These are phyloP conservation scores for Metalampra italica DNA, from an alignment of 2,888 invertebrate genomes.

Conservation along the genomic window DNA sequence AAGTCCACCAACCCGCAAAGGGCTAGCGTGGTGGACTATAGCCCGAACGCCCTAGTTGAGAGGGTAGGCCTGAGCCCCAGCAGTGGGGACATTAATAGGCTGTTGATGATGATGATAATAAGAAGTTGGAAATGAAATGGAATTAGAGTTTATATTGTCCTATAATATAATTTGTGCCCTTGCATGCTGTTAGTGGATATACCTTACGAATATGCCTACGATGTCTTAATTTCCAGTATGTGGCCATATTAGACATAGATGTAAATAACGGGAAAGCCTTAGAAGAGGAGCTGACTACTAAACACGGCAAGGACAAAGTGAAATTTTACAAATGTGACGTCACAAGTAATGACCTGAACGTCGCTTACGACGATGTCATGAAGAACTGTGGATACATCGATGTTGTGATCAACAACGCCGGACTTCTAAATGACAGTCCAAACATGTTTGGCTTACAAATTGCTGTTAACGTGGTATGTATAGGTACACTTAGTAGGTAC, in stretches of 20 bases:
- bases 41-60: too few species aligned
- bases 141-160: too few species aligned
- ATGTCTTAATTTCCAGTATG: slow-evolving; percentile 34
- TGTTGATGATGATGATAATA: too few species aligned
- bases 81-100: too few species aligned
- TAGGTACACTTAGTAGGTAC: not conserved
- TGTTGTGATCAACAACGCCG: slow-evolving; percentile 57
- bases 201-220: too few species aligned
- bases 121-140: too few species aligned
- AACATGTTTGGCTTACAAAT: slow-evolving; percentile 47
- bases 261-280: slow-evolving; percentile 27
- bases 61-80: too few species aligned
- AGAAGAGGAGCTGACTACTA: slow-evolving; percentile 31
- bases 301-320: slow-evolving; percentile 31
- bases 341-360: slow-evolving; percentile 36
- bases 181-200: too few species aligned
- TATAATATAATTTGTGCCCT: too few species aligned
- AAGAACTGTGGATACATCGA: slow-evolving; percentile 48
- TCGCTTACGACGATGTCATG: slow-evolving; percentile 32
- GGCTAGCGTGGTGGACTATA: too few species aligned
- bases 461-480: slow-evolving; percentile 56
- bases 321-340: slow-evolving; percentile 50
- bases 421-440: slow-evolving; percentile 54
- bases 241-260: slow-evolving; percentile 43
- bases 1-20: too few species aligned